Evolutionary conservation across 2,113 vertebrate genomes (phyloP).

Genomic region (Tenebrosternarchus preto): DNA sequence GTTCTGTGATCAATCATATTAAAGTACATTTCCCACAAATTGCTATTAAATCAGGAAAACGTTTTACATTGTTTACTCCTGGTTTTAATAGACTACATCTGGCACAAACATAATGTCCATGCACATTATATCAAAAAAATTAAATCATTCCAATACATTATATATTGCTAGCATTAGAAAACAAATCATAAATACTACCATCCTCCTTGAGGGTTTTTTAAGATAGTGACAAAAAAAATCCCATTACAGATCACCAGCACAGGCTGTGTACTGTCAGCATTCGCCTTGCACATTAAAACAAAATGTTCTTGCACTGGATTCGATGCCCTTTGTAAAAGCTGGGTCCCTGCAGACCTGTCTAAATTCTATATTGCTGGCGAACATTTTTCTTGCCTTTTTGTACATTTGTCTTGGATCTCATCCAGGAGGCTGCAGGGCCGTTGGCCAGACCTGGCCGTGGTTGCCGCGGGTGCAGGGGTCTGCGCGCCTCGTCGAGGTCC

Average conservation of each 20-base stretch:
- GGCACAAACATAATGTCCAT: background rate
- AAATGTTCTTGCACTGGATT: conserved; percentile 45
- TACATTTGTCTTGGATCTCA: conserved; percentile 67
- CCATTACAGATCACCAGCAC: background rate
- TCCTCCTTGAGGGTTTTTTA: no score
- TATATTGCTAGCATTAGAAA: background rate
- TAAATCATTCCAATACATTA: background rate
- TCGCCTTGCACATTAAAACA: conserved; percentile 43
- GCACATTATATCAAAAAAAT: background rate
- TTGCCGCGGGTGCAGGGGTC: conserved; percentile 57
- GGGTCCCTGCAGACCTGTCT: conserved; percentile 46
- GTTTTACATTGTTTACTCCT: background rate
- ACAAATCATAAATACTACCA: background rate
- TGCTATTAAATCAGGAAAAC: background rate
- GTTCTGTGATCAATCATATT: no score
- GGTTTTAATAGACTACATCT: background rate
- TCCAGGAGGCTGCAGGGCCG: conserved; percentile 70
- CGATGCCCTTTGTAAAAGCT: conserved; percentile 54
- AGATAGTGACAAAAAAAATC: background rate
- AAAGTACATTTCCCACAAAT: no score
- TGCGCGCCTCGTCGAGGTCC: conserved; percentile 43
- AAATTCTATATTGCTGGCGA: conserved; percentile 57
- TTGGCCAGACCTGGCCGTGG: conserved; percentile 61
- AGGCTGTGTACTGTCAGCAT: conserved; percentile 16
- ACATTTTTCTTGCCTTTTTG: conserved; percentile 62